A percentile compares a stretch with the other conserved stretches of the same genome.
phyloP scores from a whole-genome alignment of 2,797 vertebrate species.

The Coccyzus lansbergi region DNA sequence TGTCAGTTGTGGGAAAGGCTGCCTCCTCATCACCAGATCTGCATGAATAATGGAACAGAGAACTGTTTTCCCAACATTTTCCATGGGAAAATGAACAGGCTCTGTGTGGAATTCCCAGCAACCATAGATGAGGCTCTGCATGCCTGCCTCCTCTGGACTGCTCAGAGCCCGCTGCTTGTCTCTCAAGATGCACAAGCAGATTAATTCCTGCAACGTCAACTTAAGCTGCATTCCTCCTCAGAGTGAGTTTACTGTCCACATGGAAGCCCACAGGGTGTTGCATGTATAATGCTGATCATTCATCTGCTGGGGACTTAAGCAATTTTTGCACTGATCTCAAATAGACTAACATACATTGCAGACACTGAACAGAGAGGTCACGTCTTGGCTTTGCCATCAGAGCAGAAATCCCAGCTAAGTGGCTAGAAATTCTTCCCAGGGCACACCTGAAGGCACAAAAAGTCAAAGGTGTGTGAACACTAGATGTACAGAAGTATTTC shows the following conservation, averaged over 20 bases:
- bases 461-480: neutral
- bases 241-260: neutral
- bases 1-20: neutral
- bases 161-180: rapidly evolving
- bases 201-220: neutral
- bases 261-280: neutral
- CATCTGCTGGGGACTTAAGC: neutral
- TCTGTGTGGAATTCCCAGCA: neutral
- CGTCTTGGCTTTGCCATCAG: neutral
- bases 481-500: neutral
- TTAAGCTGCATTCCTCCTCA: neutral
- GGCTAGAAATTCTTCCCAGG: neutral
- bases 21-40: neutral
- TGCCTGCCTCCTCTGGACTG: rapidly evolving
- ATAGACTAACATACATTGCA: rapidly evolving
- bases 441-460: slow-evolving; percentile 14
- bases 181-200: neutral
- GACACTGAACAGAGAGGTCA: neutral
- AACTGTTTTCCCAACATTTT: neutral
- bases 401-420: neutral
- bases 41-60: neutral
- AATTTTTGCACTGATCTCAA: rapidly evolving
- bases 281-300: neutral
- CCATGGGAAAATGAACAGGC: rapidly evolving
- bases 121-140: neutral